Evolutionary conservation across 2,113 vertebrate genomes (phyloP).

Genomic region (Scomber scombrus): DNA sequence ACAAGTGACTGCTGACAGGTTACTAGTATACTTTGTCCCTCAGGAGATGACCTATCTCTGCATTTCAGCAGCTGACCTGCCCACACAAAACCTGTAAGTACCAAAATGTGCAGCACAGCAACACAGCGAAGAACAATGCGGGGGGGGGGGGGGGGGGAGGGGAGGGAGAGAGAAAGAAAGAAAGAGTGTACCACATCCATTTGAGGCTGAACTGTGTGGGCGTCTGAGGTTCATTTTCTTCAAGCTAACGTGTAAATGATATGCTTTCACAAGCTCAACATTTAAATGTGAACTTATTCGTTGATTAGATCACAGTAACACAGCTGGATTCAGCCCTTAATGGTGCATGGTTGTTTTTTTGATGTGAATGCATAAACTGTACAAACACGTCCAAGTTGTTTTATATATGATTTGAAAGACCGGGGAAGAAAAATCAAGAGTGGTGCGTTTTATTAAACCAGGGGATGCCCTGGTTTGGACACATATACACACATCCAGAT

Average conservation of each 20-base stretch:
- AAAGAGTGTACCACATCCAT: slow-evolving; percentile 42
- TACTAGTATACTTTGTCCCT: slow-evolving; percentile 59
- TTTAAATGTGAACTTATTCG: slow-evolving; percentile 32
- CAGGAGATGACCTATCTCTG: slow-evolving; percentile 97
- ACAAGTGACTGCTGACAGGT: slow-evolving; percentile 34
- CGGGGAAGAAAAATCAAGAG: too few species aligned
- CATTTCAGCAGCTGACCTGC: slow-evolving; percentile 94
- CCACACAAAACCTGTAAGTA: slow-evolving; percentile 96
- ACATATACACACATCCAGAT: not conserved
- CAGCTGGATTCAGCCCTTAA: slow-evolving; percentile 7
- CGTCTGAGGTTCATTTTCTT: slow-evolving; percentile 60
- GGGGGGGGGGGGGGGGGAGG: not conserved
- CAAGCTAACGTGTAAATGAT: slow-evolving; percentile 63
- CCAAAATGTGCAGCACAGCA: slow-evolving; percentile 36
- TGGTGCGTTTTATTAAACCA: not conserved
- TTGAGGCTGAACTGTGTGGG: slow-evolving; percentile 60
- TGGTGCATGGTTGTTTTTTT: not conserved
- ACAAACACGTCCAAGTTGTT: not conserved
- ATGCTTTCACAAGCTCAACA: slow-evolving; percentile 48
- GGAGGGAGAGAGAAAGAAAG: slow-evolving; percentile 8
- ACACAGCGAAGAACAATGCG: slow-evolving; percentile 42
- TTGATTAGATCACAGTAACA: slow-evolving; percentile 12
- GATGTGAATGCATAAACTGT: not conserved
- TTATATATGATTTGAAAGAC: not conserved
- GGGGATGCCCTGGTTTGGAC: not conserved